Evolutionary conservation across 2,797 vertebrate genomes (phyloP).

Genomic region (Podarcis siculus): DNA sequence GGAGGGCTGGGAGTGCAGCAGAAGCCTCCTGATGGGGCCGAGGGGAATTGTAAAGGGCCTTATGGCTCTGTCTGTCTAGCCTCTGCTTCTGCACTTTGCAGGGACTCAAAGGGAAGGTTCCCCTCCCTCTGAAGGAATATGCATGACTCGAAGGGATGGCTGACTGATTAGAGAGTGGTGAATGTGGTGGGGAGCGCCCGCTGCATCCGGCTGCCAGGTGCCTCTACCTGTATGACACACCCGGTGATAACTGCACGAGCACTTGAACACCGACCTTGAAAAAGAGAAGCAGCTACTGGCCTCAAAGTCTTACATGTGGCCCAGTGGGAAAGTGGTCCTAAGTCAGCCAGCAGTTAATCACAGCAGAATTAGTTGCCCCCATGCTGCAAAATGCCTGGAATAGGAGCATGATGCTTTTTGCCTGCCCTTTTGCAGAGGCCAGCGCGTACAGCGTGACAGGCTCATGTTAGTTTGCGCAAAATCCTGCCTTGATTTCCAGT

Average conservation of each 20-base stretch:
- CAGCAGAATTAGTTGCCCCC: constrained; percentile 31
- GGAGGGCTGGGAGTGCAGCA: not conserved
- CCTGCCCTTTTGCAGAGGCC: constrained; percentile 60
- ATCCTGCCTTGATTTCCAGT: constrained; percentile 52
- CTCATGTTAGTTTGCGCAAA: not conserved
- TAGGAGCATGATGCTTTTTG: constrained; percentile 36
- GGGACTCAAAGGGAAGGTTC: not conserved
- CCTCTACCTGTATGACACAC: too few relatives aligned
- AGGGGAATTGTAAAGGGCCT: not conserved
- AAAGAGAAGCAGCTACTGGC: not conserved
- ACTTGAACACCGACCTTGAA: not conserved
- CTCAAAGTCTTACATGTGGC: not conserved
- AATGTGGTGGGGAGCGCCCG: too few relatives aligned
- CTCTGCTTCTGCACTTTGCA: not conserved
- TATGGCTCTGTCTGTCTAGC: not conserved
- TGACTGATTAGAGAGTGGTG: too few relatives aligned
- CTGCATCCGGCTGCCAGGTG: too few relatives aligned
- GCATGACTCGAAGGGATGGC: not conserved
- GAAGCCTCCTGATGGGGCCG: not conserved
- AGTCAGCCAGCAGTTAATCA: constrained; percentile 34
- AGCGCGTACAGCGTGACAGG: constrained; percentile 17
- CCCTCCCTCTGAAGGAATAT: not conserved
- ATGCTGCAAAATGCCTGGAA: constrained; percentile 47
- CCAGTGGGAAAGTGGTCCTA: not conserved
- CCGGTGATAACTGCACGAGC: too few relatives aligned